A percentile compares a stretch with the other conserved stretches of the same genome.
Conservation (phyloP, 2,888 invertebrate species). For the Protonemura montana region DNA sequence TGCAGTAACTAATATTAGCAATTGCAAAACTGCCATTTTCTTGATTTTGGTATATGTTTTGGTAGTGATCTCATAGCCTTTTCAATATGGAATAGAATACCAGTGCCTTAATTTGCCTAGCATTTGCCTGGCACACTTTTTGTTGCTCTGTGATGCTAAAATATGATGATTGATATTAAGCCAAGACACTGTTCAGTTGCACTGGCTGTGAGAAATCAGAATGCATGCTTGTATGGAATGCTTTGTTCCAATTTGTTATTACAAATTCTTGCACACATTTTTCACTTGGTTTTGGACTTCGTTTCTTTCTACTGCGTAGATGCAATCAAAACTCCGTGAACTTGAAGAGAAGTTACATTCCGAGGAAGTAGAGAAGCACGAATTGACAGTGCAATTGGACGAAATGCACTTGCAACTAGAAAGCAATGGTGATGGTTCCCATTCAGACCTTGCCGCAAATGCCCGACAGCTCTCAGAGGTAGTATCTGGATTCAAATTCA, state of each 20-base stretch:
- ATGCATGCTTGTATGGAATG: constrained; percentile 7
- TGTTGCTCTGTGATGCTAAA: no score
- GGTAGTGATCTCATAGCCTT: no score
- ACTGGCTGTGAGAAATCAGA: background rate
- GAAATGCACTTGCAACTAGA: constrained; percentile 25
- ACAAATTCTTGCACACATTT: background rate
- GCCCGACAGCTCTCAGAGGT: constrained; percentile 33
- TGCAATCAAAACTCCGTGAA: constrained; percentile 49
- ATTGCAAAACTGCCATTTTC: no score
- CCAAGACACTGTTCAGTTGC: background rate
- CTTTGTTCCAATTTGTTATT: background rate
- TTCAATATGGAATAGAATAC: no score
- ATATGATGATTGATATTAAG: no score
- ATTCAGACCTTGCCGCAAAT: constrained; percentile 20
- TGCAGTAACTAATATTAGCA: no score
- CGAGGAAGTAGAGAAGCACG: constrained; percentile 53
- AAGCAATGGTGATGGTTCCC: constrained; percentile 31
- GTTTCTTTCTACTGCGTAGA: constrained; percentile 44
- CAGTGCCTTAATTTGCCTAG: no score
- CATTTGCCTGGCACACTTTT: no score
- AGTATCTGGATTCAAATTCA: background rate
- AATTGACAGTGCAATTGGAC: constrained; percentile 49
- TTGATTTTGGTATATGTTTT: no score
- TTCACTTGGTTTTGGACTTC: constrained; percentile 9
- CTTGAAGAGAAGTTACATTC: constrained; percentile 48